These are phyloP conservation scores for Phasianus colchicus DNA, from an alignment of 2,113 vertebrate genomes.

Conservation along the genomic window DNA sequence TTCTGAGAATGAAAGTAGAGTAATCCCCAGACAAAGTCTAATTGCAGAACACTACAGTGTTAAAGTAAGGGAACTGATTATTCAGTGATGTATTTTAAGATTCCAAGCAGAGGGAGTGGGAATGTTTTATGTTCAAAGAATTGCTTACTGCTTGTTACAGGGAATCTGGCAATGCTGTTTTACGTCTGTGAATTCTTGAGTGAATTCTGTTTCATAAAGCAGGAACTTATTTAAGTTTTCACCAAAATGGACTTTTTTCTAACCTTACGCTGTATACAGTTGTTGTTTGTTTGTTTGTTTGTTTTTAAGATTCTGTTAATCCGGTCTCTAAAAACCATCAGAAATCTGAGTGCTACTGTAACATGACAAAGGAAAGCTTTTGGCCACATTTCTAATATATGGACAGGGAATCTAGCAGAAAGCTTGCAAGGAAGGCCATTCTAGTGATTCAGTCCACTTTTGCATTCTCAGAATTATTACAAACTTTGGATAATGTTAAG, in stretches of 20 bases:
- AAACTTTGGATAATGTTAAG: constrained; percentile 31
- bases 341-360: constrained; percentile 23
- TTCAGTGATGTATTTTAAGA: neutral
- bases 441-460: neutral
- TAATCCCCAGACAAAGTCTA: neutral
- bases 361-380: neutral
- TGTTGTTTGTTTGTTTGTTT: fast-evolving
- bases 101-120: neutral
- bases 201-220: neutral
- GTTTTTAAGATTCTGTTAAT: neutral
- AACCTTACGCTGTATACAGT: neutral
- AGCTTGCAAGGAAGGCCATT: neutral
- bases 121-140: neutral
- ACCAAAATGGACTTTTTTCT: neutral
- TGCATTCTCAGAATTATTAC: constrained; percentile 33
- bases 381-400: neutral
- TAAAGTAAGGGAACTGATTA: neutral
- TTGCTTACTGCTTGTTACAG: neutral
- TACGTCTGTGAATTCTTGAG: neutral
- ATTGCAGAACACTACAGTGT: neutral
- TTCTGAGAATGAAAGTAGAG: neutral
- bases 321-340: neutral
- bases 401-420: neutral
- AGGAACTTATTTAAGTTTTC: neutral
- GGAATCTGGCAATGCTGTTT: fast-evolving